Base-by-base conservation (phyloP, 2,797 vertebrate species). In the Schizopygopsis pylzovi region DNA sequence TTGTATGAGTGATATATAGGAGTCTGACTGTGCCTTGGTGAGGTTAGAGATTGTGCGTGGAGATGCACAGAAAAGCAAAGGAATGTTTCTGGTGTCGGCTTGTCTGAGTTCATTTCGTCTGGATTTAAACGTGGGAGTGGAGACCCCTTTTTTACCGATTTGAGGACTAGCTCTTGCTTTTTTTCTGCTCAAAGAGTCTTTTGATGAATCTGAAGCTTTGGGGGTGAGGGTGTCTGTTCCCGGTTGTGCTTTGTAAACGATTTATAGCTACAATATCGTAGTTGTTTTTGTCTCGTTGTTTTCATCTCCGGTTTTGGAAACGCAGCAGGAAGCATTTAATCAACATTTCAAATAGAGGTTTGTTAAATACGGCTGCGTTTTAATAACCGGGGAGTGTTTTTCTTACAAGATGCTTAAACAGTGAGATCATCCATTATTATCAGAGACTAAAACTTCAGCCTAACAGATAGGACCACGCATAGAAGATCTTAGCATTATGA, bases 1-100 rank as follows among this genome's bases (percentile, higher is more conserved):
- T 81, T 85, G 86, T 86, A 61, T 80, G 80, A 83, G 83, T 80
- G 1, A 89, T 83, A 82, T 81, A 80, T 79, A 85, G 82, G 86
- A 91, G 90, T 89, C 90, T 91, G 94, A 95, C 92, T 94, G 95
- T 96, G 95, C 95, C 95, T 95, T 96, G 94, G 90, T 87, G 91
- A 94, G 81, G 84, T 86, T 83, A 87, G 88, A 87, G 79, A 90
- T 89, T 89, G 85, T 89, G 83, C 81, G 9, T 79, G 87, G 88
- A 90, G 85, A 86, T 85, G 82, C 89, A 90, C 92, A 89, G 90
- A 85, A 87, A 87, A 78, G 90, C 89, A 87, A 87, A 88, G 88
- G 94, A 95, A 93, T 93, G 93, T 95, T 90, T 92, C 91, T 90
- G 92, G 91, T 92, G 93, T 92, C 90, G 92, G 91, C 91, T 87